Evolutionary conservation across 2,797 vertebrate species (phyloP), one percentile per base, ranked within the genome.

Genomic region (Pseudochaenichthys georgianus): DNA sequence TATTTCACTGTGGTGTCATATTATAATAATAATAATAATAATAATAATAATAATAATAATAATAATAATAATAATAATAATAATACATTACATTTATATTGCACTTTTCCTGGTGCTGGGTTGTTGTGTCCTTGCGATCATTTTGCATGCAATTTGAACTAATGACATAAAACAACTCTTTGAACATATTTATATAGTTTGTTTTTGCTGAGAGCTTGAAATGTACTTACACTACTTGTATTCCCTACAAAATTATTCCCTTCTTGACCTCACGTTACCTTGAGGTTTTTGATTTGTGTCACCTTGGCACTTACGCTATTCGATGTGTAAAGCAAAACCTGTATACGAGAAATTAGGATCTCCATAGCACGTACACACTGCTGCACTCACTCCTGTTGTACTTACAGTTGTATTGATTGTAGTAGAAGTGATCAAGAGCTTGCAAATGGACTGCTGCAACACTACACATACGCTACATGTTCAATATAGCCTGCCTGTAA

Each of bases 121-220:
- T 63, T 3, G 4, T 13, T 19, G 23, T 48, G 52, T 31, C 21
- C 23, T 54, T 7, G 7, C 9, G 23, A 23, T n/a, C 9, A 54
- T 43, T 17, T 16, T 21, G n/a, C 3, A 7, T 3, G 2, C 21
- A 41, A 64, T 66, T 66, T 7, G 9, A 16, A 47, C 61, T 34
- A 17, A 52, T 42, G 62, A 71, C 6, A 34, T 53, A 31, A 48
- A 43, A 46, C 43, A 63, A 57, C 9, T 51, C 43, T 59, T 34
- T 54, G 6, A 66, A 53, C n/a, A 59, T 19, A 73, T 76, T 55
- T 55, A 16, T 41, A 43, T 64, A 48, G 34, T 45, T 46, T 65
- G 21, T 50, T 34, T 12, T 8, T 21, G n/a, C 50, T 61, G 3
- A 4, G 31, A 61, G 64, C 50, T 42, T 50, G 34, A 42, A 0